These are phyloP conservation scores for Enteromius treurensis DNA, from an alignment of 2,797 vertebrate species.

Conservation along the genomic window DNA sequence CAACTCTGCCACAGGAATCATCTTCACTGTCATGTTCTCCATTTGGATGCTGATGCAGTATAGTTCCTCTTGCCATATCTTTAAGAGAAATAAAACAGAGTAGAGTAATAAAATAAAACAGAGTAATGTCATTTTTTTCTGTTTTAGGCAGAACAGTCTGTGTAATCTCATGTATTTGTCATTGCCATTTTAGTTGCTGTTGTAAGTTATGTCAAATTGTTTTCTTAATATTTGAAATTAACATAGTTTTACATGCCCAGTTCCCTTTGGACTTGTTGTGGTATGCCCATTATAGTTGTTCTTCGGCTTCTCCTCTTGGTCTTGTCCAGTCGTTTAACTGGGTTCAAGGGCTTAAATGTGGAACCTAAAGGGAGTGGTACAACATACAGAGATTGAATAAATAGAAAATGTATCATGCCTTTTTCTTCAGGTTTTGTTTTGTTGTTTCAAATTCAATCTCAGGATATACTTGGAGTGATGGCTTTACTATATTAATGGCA, in stretches of 20 bases:
- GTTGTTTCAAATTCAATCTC: not conserved
- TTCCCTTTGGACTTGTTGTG: constrained; percentile 93
- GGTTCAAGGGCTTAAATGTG: constrained; percentile 81
- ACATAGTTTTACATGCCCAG: constrained; percentile 79
- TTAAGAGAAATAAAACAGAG: not conserved
- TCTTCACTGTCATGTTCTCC: constrained; percentile 46
- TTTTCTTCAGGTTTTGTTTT: not conserved
- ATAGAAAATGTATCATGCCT: not conserved
- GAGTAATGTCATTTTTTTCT: constrained; percentile 3
- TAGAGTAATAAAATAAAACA: not conserved
- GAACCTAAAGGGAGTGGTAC: constrained; percentile 68
- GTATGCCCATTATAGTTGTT: constrained; percentile 94
- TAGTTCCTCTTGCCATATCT: constrained; percentile 74
- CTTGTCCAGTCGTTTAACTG: constrained; percentile 75
- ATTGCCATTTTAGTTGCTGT: not conserved
- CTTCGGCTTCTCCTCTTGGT: constrained; percentile 83
- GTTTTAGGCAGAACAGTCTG: not conserved
- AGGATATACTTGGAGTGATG: no score
- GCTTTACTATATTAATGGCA: not conserved
- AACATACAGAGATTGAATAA: not conserved
- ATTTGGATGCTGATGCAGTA: constrained; percentile 68
- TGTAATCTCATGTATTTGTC: not conserved
- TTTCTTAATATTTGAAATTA: not conserved
- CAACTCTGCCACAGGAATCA: constrained; percentile 63
- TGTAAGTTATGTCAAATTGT: not conserved